Evolutionary conservation across 2,888 invertebrate genomes (phyloP).

Genomic region (Thereva unica): DNA sequence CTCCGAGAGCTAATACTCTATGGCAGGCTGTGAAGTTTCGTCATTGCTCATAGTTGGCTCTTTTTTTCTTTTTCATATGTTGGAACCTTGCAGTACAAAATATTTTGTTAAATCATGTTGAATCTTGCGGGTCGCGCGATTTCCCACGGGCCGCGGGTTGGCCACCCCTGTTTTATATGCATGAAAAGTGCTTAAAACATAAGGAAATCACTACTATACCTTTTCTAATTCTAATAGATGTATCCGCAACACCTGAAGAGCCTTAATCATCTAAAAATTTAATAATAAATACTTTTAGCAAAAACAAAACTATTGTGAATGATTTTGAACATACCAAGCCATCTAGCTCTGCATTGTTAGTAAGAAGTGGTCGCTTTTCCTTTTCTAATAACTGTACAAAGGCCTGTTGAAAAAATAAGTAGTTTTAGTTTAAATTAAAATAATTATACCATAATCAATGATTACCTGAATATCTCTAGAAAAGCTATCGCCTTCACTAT

Average conservation of each 20-base stretch:
- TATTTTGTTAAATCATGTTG: too few relatives aligned
- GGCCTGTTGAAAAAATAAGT: conserved; percentile 60
- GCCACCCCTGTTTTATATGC: too few relatives aligned
- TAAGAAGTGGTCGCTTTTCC: conserved; percentile 82
- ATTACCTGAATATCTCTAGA: conserved; percentile 46
- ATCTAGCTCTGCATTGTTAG: conserved; percentile 93
- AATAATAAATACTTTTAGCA: neutral
- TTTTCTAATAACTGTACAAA: conserved; percentile 89
- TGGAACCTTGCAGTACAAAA: too few relatives aligned
- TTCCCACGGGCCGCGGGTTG: too few relatives aligned
- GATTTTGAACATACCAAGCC: conserved; percentile 70
- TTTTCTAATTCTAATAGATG: conserved; percentile 91
- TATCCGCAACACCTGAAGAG: conserved; percentile 88
- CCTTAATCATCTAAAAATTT: conserved; percentile 76
- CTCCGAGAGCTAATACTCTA: too few relatives aligned
- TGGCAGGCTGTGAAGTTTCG: too few relatives aligned
- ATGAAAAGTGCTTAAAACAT: too few relatives aligned
- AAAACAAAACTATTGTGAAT: neutral
- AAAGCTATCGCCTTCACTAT: conserved; percentile 44
- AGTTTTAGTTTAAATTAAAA: neutral
- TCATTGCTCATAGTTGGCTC: too few relatives aligned
- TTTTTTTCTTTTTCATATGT: too few relatives aligned
- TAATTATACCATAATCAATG: neutral
- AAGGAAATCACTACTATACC: conserved; percentile 40
- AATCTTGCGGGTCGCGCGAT: too few relatives aligned